Conservation (phyloP, 2,797 vertebrate genomes). For the Pelodytes ibericus region DNA sequence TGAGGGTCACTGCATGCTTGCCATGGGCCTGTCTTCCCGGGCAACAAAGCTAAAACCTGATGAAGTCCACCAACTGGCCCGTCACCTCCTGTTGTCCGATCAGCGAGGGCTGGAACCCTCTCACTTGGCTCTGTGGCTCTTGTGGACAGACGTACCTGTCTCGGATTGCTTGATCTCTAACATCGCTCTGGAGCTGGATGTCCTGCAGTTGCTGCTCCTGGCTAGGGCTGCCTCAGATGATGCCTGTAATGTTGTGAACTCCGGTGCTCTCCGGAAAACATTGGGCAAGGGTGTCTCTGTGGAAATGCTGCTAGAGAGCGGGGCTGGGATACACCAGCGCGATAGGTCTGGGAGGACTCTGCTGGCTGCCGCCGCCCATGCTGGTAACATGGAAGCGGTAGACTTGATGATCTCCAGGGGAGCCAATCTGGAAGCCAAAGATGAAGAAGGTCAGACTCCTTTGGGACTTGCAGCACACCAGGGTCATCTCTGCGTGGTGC, state of each 20-base stretch:
- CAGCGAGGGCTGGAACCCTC: conserved; percentile 67
- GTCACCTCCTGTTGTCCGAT: conserved; percentile 74
- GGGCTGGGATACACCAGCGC: conserved; percentile 68
- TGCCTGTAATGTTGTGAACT: conserved; percentile 18
- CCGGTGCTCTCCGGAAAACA: conserved; percentile 56
- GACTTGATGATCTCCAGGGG: conserved; percentile 70
- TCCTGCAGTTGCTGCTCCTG: conserved; percentile 73
- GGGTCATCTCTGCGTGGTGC: conserved; percentile 72
- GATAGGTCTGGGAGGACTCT: conserved; percentile 69
- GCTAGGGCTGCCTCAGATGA: conserved; percentile 63
- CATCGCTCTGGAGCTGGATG: conserved; percentile 70
- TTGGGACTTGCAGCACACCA: conserved; percentile 76
- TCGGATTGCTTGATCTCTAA: conserved; percentile 37
- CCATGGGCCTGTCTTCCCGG: conserved; percentile 73
- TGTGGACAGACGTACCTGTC: conserved; percentile 73
- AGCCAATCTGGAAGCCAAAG: conserved; percentile 69
- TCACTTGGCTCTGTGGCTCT: conserved; percentile 80
- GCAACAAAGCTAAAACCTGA: conserved; percentile 65
- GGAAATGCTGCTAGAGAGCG: conserved; percentile 70
- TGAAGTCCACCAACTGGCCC: conserved; percentile 71
- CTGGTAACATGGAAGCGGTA: conserved; percentile 69
- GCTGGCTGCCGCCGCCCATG: conserved; percentile 72
- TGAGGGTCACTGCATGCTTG: conserved; percentile 79
- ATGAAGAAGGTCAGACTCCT: conserved; percentile 78
- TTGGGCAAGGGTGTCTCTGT: conserved; percentile 68